Evolutionary conservation across 1,140 invertebrate species (phyloP), one percentile per base, ranked within the genome.

Genomic region (Drosophila kanapiae): DNA sequence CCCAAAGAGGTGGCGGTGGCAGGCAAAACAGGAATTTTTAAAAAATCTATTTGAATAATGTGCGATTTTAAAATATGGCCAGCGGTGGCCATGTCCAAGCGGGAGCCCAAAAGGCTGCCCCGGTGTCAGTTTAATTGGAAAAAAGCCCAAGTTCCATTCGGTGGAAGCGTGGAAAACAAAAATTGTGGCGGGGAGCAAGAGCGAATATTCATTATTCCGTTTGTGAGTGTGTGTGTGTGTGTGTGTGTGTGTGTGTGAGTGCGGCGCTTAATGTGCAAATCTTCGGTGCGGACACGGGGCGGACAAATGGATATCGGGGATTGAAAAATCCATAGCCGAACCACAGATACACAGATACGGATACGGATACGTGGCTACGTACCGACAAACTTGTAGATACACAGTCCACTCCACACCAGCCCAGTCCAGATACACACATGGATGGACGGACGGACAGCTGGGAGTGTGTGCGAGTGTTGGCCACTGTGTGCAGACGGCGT

Each of bases 311-410:
- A 91, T 91, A 91, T 88, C 81, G 84, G 84, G 90, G 88, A 91
- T 91, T 91, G 88, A 91, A 91, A 91, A 91, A 91, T 91, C 88
- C 88, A 91, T 90, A 91, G 75, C 82, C 80, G 84, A 84, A 88
- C 84, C 84, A 88, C 84, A 88, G 78, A 88, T 75, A 90, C 82
- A 68, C 75, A 63, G 76, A 78, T 78, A 78, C 75, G 63, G 76
- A 83, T 80, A 84, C 83, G 62, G 77, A 48, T 68, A 47, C 37
- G 56, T 53, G 62, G 63, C 80, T 63, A 75, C 65, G 64, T 62
- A 62, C 58, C 61, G 43, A 76, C 82, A 79, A 75, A 79, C 63
- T 78, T 69, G 75, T 85, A 78, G 74, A 85, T 81, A 85, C 63
- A 57, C 56, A 68, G 58, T 48, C 33, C 65, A 42, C 43, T 40